Base-by-base conservation (phyloP, 2,797 vertebrate species). In the Gobionotothen gibberifrons region DNA sequence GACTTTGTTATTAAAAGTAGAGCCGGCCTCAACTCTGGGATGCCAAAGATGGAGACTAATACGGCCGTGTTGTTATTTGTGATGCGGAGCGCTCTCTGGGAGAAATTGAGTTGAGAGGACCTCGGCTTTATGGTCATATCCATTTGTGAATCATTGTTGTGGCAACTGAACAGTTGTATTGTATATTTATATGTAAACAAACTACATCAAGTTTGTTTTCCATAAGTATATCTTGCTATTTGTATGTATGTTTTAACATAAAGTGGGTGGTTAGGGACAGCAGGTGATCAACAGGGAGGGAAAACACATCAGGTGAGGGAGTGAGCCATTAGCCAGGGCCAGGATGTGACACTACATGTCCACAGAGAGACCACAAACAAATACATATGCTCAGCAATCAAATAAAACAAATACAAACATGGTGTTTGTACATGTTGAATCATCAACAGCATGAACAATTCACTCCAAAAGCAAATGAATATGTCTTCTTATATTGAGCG, bases 1-100 rank as follows among this genome's bases (percentile, higher is more conserved):
- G 75, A 74, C 74, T 64, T 79, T 81, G 79, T 85, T 87, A 88
- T 89, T 87, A 91, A 89, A 89, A 84, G 86, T 68, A 49, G 63
- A 81, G 69, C 65, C 71, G 84, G 76, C 74, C 82, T 87, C 78
- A 84, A 83, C 76, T 82, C 51, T 26, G 49, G 65, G 74, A 80
- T 14, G 62, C 66, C 59, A 64, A 51, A 70, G 71, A 82, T 22
- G 60, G 44, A 17, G 55, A 70, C 70, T 56, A 55, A 79, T 70
- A 76, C n/a, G n/a, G n/a, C n/a, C 79, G 47, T 54, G 79, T 77
- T 85, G 76, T 81, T 68, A 16, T 80, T 75, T 64, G 74, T 87
- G 64, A 77, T 70, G 36, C 16, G 4, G 46, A 70, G 64, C 12
- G 29, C 58, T 76, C 73, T 68, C 75, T 5, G 36, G 68, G 71